These are phyloP conservation scores for Tadarida brasiliensis DNA, from an alignment of 2,797 vertebrate genomes.

Conservation along the genomic window DNA sequence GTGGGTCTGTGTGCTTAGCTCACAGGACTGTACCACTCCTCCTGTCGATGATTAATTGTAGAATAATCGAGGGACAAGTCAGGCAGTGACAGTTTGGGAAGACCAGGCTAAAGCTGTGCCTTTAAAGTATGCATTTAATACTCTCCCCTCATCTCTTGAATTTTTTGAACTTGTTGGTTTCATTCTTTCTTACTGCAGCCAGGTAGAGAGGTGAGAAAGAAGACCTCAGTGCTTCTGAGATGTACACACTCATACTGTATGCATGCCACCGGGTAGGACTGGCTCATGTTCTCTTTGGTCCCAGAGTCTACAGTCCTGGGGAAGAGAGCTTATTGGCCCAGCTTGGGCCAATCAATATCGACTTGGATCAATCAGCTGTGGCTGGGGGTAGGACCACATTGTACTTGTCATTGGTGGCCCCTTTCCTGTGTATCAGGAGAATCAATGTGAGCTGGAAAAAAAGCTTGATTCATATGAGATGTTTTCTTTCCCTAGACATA, in stretches of 20 bases:
- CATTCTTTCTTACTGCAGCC: constrained; percentile 34
- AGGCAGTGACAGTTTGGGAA: neutral
- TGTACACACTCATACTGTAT: neutral
- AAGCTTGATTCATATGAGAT: neutral
- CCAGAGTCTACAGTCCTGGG: neutral
- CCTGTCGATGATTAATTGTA: neutral
- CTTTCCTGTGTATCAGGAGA: neutral
- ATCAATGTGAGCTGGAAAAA: neutral
- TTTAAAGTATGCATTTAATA: neutral
- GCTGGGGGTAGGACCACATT: neutral
- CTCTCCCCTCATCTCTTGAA: neutral
- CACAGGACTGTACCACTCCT: neutral
- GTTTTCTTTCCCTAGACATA: neutral
- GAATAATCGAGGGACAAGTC: constrained; percentile 31
- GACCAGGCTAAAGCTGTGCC: neutral
- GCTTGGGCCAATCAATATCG: neutral
- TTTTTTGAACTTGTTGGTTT: constrained; percentile 8
- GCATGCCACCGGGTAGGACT: neutral
- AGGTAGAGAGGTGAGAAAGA: neutral
- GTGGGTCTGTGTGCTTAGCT: neutral
- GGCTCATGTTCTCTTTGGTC: neutral
- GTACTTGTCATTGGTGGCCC: neutral
- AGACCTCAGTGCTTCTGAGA: neutral
- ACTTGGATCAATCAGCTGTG: neutral
- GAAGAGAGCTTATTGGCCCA: neutral